These are phyloP conservation scores for Geotrupes spiniger DNA, from an alignment of 2,888 invertebrate genomes.

Conservation along the genomic window DNA sequence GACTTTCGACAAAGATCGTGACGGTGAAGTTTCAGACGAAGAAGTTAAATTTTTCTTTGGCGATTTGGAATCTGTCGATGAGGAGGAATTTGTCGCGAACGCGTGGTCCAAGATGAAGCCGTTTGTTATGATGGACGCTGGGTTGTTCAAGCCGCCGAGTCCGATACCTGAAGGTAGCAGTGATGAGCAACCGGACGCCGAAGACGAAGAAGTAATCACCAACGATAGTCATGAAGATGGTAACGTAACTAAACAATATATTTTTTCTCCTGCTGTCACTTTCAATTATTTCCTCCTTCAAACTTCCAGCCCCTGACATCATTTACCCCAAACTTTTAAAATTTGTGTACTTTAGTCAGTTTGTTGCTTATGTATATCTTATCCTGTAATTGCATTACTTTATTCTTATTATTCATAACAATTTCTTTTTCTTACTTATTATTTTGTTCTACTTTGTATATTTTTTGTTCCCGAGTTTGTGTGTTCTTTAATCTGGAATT, in stretches of 20 bases:
- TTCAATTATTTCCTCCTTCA: too few relatives aligned
- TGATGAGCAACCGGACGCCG: conserved; percentile 29
- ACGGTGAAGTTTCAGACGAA: conserved; percentile 84
- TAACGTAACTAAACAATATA: conserved; percentile 3
- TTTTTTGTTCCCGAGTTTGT: too few relatives aligned
- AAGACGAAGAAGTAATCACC: conserved; percentile 30
- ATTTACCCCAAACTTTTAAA: too few relatives aligned
- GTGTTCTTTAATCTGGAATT: too few relatives aligned
- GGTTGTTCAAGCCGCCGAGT: conserved; percentile 62
- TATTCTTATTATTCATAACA: too few relatives aligned
- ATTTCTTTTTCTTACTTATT: too few relatives aligned
- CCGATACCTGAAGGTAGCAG: conserved; percentile 30
- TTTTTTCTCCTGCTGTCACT: too few relatives aligned
- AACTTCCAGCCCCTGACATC: too few relatives aligned
- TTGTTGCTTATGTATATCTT: too few relatives aligned
- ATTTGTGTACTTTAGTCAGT: too few relatives aligned
- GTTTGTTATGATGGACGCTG: conserved; percentile 71
- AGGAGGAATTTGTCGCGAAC: conserved; percentile 63
- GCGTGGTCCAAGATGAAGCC: conserved; percentile 82
- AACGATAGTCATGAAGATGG: conserved; percentile 10
- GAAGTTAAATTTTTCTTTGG: conserved; percentile 78
- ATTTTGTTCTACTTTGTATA: too few relatives aligned
- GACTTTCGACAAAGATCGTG: conserved; percentile 84
- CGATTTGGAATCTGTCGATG: conserved; percentile 64
- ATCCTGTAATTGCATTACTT: too few relatives aligned